These are phyloP conservation scores for Aporophyla nigra DNA, from an alignment of 2,888 invertebrate genomes.

Conservation along the genomic window DNA sequence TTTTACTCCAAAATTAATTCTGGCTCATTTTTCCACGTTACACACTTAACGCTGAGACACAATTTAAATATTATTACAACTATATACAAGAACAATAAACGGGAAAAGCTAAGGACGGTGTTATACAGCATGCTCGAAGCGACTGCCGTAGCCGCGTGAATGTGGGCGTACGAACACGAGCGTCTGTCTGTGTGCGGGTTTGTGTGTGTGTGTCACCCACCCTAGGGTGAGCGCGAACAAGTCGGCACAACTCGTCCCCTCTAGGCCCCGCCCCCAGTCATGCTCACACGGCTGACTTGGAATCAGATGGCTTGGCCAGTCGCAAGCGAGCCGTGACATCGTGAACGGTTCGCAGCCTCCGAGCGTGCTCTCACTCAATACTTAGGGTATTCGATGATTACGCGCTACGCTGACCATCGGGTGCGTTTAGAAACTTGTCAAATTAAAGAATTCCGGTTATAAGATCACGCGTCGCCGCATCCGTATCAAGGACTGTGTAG, in stretches of 20 bases:
- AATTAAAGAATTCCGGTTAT: slow-evolving; percentile 86
- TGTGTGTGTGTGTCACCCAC: slow-evolving; percentile 82
- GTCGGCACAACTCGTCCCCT: slow-evolving; percentile 74
- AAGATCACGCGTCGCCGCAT: slow-evolving; percentile 76
- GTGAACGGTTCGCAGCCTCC: slow-evolving; percentile 89
- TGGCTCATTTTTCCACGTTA: slow-evolving; percentile 39
- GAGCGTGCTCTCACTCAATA: slow-evolving; percentile 81
- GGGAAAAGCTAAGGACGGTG: slow-evolving; percentile 63
- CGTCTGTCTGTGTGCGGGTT: slow-evolving; percentile 66
- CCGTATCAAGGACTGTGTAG: slow-evolving; percentile 80
- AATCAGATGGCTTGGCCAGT: slow-evolving; percentile 91
- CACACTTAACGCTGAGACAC: slow-evolving; percentile 51
- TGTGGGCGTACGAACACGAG: slow-evolving; percentile 68
- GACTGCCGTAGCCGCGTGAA: slow-evolving; percentile 65
- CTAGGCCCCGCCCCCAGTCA: slow-evolving; percentile 85
- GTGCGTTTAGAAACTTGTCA: slow-evolving; percentile 85
- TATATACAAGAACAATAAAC: slow-evolving; percentile 56
- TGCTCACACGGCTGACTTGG: slow-evolving; percentile 91
- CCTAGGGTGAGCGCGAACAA: slow-evolving; percentile 78
- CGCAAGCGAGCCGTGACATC: slow-evolving; percentile 90
- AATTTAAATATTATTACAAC: slow-evolving; percentile 46
- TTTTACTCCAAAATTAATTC: slow-evolving; percentile 32
- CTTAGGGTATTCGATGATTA: slow-evolving; percentile 88
- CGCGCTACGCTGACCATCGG: slow-evolving; percentile 87
- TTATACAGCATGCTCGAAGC: slow-evolving; percentile 67